A percentile compares a stretch with the other conserved stretches of the same genome.
phyloP scores from a whole-genome alignment of 2,113 vertebrate species.

The Neodon shergylaensis region DNA sequence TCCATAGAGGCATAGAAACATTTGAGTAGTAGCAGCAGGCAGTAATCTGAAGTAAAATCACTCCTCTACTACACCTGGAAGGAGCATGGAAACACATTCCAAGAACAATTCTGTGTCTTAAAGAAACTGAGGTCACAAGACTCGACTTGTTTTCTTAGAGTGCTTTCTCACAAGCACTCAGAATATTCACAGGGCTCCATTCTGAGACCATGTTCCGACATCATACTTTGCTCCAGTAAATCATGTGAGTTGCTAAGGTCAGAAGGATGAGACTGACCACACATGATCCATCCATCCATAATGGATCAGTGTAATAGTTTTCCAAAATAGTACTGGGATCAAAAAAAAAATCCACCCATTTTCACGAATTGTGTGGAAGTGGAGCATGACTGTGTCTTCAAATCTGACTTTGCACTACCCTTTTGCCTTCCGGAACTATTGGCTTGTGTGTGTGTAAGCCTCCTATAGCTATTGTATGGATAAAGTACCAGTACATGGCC shows the following conservation, averaged over 20 bases:
- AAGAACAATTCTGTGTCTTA: background rate
- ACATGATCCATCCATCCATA: background rate
- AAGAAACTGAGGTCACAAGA: background rate
- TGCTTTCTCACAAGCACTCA: background rate
- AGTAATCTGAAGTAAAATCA: background rate
- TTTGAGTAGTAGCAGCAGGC: background rate
- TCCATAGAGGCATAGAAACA: background rate
- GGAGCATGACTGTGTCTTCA: background rate
- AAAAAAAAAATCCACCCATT: background rate
- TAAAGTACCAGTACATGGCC: background rate
- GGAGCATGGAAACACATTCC: background rate
- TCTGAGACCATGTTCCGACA: background rate
- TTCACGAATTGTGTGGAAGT: background rate
- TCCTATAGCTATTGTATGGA: accelerated
- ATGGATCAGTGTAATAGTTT: background rate
- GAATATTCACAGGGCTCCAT: background rate
- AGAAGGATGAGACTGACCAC: background rate
- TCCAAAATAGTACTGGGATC: background rate
- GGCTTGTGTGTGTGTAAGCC: background rate
- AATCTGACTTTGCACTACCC: background rate
- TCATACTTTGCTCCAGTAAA: background rate
- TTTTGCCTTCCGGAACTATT: background rate
- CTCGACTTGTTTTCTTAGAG: background rate
- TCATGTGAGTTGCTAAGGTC: background rate
- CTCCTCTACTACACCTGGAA: background rate